Evolutionary conservation across 2,113 vertebrate genomes (phyloP).

Genomic region (Daboia siamensis): DNA sequence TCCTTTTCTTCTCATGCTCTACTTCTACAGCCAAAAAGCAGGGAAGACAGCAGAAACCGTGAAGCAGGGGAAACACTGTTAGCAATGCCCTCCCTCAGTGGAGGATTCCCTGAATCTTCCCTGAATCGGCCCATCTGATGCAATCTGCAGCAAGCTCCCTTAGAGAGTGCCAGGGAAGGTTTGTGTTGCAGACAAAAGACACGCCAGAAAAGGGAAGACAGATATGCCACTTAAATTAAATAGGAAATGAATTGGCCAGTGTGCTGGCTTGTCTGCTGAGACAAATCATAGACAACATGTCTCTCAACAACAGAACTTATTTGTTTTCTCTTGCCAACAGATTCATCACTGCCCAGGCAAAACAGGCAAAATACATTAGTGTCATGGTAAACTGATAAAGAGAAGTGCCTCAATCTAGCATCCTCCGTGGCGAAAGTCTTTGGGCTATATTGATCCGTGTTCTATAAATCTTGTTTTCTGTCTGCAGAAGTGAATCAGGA

Average conservation of each 20-base stretch:
- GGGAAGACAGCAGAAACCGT: no score
- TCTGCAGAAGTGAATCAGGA: constrained; percentile 93
- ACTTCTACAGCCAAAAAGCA: neutral
- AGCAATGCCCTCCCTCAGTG: neutral
- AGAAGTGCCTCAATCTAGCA: constrained; percentile 85
- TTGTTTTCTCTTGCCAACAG: constrained; percentile 88
- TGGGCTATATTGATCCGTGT: constrained; percentile 94
- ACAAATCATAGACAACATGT: constrained; percentile 95
- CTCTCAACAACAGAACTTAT: constrained; percentile 86
- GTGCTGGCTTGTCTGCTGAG: constrained; percentile 87
- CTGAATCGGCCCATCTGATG: constrained; percentile 57
- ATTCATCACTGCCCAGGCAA: constrained; percentile 97
- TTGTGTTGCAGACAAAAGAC: constrained; percentile 84
- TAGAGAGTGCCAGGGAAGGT: constrained; percentile 67
- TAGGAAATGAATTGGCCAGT: constrained; percentile 90
- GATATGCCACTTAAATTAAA: constrained; percentile 86
- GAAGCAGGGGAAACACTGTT: neutral
- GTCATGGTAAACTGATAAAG: constrained; percentile 97
- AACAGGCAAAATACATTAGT: constrained; percentile 97
- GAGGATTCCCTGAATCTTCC: constrained; percentile 11
- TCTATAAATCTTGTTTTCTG: constrained; percentile 99
- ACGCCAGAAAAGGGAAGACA: constrained; percentile 85
- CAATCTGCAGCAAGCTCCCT: constrained; percentile 64
- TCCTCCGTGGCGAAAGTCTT: constrained; percentile 87
- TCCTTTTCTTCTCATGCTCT: neutral